Percentiles rank a stretch among this genome's conserved stretches.
phyloP scores from a whole-genome alignment of 1,140 invertebrate species.

The Lepidurus arcticus region DNA sequence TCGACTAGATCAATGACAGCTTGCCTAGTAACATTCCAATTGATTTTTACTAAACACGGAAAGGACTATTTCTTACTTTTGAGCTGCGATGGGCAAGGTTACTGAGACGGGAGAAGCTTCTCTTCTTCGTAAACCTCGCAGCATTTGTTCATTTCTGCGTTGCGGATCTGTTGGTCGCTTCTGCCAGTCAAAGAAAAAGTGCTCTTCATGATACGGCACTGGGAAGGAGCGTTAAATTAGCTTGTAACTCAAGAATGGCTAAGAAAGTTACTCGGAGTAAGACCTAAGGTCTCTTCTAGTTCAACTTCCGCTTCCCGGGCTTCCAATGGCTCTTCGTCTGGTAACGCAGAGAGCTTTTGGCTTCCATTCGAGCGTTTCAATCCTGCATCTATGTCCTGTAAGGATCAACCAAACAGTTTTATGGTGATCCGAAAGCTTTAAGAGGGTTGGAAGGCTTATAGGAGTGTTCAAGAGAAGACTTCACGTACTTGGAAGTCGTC shows the following conservation, averaged over 20 bases:
- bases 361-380: neutral
- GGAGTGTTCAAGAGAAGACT: neutral
- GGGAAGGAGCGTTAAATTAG: neutral
- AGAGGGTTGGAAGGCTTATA: neutral
- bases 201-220: neutral
- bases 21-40: neutral
- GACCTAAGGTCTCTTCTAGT: constrained; percentile 17
- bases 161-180: neutral
- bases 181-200: neutral
- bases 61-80: neutral
- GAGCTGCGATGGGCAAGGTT: neutral
- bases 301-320: constrained; percentile 28
- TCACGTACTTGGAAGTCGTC: constrained; percentile 19
- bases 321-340: constrained; percentile 29
- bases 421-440: neutral
- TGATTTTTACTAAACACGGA: neutral
- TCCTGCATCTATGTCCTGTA: neutral
- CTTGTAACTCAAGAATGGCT: neutral
- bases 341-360: neutral
- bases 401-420: neutral
- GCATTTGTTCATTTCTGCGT: constrained; percentile 10
- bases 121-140: neutral
- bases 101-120: neutral
- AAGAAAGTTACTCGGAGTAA: neutral
- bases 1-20: constrained; percentile 36